Evolutionary conservation across 64 coral and sea anemone genomes (phyloP).

Genomic region (Acropora tenuis): DNA sequence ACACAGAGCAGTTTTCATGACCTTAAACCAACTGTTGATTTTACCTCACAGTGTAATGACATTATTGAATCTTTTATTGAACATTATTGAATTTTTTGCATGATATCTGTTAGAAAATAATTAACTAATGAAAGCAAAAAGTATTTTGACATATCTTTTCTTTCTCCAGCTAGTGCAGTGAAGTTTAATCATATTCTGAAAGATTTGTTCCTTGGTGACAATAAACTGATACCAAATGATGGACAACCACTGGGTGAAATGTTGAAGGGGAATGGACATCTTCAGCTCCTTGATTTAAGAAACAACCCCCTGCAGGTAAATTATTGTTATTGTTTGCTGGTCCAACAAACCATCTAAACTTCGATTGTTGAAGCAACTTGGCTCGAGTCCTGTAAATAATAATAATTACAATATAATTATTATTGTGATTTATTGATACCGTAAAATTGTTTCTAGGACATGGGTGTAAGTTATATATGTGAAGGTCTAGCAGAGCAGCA

Average conservation of each 20-base stretch:
- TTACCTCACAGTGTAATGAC: no score
- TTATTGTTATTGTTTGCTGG: no score
- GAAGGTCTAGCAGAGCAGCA: slow-evolving; percentile 88
- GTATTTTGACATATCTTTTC: not conserved
- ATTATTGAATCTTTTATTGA: no score
- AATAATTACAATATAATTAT: no score
- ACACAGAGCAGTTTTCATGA: no score
- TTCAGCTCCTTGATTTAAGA: slow-evolving; percentile 88
- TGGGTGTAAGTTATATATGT: slow-evolving; percentile 91
- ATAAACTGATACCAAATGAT: slow-evolving; percentile 81
- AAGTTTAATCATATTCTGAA: slow-evolving; percentile 85
- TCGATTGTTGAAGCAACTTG: no score
- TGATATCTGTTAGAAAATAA: no score
- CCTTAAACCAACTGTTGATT: no score
- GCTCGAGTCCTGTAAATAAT: no score
- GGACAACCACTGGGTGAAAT: slow-evolving; percentile 86
- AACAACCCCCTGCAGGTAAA: slow-evolving; percentile 95
- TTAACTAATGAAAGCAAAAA: no score
- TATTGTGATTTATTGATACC: not conserved
- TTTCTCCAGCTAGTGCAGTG: slow-evolving; percentile 77
- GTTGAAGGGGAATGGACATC: slow-evolving; percentile 77
- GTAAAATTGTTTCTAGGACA: slow-evolving; percentile 53
- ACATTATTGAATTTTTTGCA: no score
- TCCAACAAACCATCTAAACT: no score
- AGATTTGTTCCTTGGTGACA: slow-evolving; percentile 97